Percentiles rank a stretch among this genome's conserved stretches.
phyloP scores from a whole-genome alignment of 1,140 invertebrate genomes.

The Papilio aristodemus region DNA sequence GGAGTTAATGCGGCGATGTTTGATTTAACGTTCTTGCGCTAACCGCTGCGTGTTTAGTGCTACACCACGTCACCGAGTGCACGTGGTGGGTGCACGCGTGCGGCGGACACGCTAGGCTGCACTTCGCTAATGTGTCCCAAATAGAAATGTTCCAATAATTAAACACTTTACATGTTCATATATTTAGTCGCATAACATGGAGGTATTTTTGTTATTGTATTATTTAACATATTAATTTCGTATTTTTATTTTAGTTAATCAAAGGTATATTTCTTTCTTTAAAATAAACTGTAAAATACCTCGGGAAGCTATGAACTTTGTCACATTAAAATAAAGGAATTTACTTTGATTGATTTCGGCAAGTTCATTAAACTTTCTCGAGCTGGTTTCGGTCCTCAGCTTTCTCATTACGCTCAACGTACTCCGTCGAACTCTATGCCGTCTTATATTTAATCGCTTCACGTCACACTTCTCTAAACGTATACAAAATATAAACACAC shows the following conservation, averaged over 20 bases:
- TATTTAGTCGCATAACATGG: conserved; percentile 1
- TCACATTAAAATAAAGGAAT: conserved; percentile 2
- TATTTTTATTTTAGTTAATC: no score
- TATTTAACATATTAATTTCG: background rate
- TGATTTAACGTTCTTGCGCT: conserved; percentile 19
- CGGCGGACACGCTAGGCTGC: conserved; percentile 25
- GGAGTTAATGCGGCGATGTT: conserved; percentile 15
- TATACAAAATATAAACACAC: background rate
- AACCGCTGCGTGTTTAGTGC: conserved; percentile 27
- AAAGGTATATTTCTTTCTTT: no score
- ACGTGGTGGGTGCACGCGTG: background rate
- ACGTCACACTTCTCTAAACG: background rate
- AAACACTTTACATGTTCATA: conserved; percentile 6
- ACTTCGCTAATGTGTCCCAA: conserved; percentile 15
- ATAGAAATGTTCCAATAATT: conserved; percentile 20
- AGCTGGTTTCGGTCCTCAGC: background rate
- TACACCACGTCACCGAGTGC: conserved; percentile 5
- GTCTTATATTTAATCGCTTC: background rate
- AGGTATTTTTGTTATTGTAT: conserved; percentile 4
- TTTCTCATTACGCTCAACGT: conserved; percentile 2
- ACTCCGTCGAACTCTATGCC: background rate
- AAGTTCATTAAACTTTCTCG: conserved; percentile 11
- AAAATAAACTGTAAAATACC: conserved; percentile 1
- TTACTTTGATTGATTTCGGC: background rate
- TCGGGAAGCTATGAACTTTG: background rate